A percentile compares a stretch with the other conserved stretches of the same genome.
Conservation (phyloP, 2,888 invertebrate species). For the Sphecodes monilicornis region DNA sequence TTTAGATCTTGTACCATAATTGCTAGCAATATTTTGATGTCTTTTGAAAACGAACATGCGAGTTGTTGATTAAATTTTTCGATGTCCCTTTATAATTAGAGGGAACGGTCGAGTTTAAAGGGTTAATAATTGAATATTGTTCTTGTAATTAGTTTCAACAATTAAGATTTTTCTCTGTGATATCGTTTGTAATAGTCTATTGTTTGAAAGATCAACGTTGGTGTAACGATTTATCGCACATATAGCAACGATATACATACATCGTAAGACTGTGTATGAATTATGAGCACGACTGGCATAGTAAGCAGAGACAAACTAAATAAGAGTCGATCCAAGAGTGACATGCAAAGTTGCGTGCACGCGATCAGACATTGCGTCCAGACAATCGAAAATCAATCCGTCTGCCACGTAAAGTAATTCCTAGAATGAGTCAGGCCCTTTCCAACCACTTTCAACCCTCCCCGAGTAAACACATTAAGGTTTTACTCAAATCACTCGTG, state of each 20-base stretch:
- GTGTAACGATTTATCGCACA: too few relatives aligned
- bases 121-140: background rate
- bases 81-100: background rate
- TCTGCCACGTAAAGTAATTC: slow-evolving; percentile 45
- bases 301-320: slow-evolving; percentile 6
- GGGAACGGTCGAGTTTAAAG: background rate
- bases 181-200: background rate
- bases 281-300: slow-evolving; percentile 8
- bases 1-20: too few relatives aligned
- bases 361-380: slow-evolving; percentile 24
- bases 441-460: slow-evolving; percentile 24
- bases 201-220: background rate
- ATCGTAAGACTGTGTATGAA: background rate
- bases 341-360: slow-evolving; percentile 59
- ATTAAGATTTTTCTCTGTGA: background rate
- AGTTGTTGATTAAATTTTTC: background rate
- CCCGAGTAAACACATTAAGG: slow-evolving; percentile 12
- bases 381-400: slow-evolving; percentile 55
- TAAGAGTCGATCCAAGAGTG: slow-evolving; percentile 17
- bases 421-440: slow-evolving; percentile 45
- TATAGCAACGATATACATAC: background rate
- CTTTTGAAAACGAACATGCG: background rate
- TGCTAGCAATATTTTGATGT: too few relatives aligned
- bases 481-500: background rate
- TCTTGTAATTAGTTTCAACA: background rate